Base-by-base conservation (phyloP, 2,888 invertebrate species). In the Andrena flavipes region DNA sequence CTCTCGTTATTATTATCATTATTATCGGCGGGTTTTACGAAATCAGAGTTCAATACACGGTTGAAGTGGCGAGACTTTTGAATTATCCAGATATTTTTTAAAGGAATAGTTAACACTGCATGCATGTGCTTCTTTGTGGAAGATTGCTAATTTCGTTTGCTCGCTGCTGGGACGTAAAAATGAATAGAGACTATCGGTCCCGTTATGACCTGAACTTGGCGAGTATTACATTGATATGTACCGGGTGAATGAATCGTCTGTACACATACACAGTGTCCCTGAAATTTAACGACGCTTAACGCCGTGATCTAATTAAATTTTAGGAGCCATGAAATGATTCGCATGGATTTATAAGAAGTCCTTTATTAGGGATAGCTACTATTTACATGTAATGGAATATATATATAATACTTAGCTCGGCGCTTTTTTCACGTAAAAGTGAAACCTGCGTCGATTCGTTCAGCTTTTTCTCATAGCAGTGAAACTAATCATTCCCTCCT, bases 21-120 rank as follows among this genome's bases (percentile, higher is more conserved):
- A 35, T 33, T 8, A 26, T 23, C 48, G 56, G 79, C 82, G 82
- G 56, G 56, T 29, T 42, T 59, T 82, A 72, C 8, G 13, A 83
- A 78, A 63, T 4, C 3, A 1, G 51, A 77, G n/a, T 8, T 30
- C 2, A 16, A 35, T 60, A 26, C 0, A 0, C 8, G 8, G 2
- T 35, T 64, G 16, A 60, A 33, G 20, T 20, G 23, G 20, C 3
- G 8, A 8, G 48, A 16, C n/a, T 20, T 35, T 63, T 29, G 2
- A 23, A n/a, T 29, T 59, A 60, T 70, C 4, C 3, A 35, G 3
- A 48, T n/a, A 2, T 49, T 54, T 42, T 60, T 48, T 51, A 10
- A 29, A 0, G 23, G 33, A 51, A n/a, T 33, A 23, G 16, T 42
- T 42, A 5, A 16, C 16, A 42, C 42, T 16, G 1, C 16, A 13